Evolutionary conservation across 2,797 vertebrate species (phyloP), one percentile per base, ranked within the genome.

Genomic region (Anabacerthia variegaticeps): DNA sequence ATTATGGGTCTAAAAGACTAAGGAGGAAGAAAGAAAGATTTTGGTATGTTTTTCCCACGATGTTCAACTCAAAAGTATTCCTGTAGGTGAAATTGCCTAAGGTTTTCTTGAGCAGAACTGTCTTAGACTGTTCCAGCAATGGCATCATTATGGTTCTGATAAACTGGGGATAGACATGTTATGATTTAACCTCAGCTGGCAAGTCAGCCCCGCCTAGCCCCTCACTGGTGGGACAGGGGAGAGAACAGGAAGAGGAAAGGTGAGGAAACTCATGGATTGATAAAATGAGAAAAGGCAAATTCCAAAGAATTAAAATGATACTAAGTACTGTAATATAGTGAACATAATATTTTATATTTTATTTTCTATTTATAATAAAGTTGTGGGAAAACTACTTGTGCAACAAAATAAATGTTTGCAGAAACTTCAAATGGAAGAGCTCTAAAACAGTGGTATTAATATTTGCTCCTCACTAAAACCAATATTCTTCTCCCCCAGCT

Each of bases 61-160:
- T 79, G 36, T 85, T 87, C 76, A 93, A 56, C 49, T 91, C 75
- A 22, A 46, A 78, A 54, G 55, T 69, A 59, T 63, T 96, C 85
- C 67, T 81, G 28, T 68, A 41, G 12, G 54, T 72, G 66, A 96
- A 91, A 91, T 19, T 34, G 58, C 76, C 77, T 54, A 62, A 63
- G 48, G 48, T 89, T 94, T 95, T 96, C 91, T 89, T 89, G 58
- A 92, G 74, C 58, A 93, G 91, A 94, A 77, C 75, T 95, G 88
- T 46, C 11, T 46, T 22, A 46, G 21, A 46, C 43, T 34, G 5
- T 88, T 74, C 76, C 58, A 85, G 76, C 76, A 63, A 51, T 49
- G 48, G 72, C 67, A 65, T 58, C 56, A 34, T 92, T 85, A 71
- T 7, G 12, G 66, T 62, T 96, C 93, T 49, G 85, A 92, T 91